These are phyloP conservation scores for Oreochromis grahami DNA, from an alignment of 2,797 vertebrate species.

Conservation along the genomic window DNA sequence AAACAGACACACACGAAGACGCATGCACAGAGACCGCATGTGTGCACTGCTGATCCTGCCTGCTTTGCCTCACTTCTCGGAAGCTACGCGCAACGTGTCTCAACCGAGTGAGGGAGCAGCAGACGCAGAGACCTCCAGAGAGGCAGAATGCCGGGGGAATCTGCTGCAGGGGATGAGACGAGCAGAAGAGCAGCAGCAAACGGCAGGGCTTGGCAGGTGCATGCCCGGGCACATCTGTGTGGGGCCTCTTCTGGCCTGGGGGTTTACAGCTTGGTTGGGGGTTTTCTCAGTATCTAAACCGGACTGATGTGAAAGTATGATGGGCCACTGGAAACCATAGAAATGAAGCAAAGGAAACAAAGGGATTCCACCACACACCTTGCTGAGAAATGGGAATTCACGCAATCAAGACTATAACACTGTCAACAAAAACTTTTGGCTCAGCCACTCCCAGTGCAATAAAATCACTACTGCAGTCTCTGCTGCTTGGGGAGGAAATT, in stretches of 20 bases:
- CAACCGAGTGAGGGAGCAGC: slow-evolving; percentile 57
- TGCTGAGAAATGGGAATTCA: slow-evolving; percentile 37
- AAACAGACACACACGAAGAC: slow-evolving; percentile 50
- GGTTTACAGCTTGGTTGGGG: slow-evolving; percentile 52
- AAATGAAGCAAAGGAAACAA: slow-evolving; percentile 60
- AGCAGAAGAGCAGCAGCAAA: slow-evolving; percentile 49
- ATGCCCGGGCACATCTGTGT: slow-evolving; percentile 65
- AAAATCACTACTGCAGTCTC: background rate
- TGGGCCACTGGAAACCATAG: slow-evolving; percentile 64
- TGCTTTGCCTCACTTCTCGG: slow-evolving; percentile 56
- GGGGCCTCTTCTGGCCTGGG: slow-evolving; percentile 69
- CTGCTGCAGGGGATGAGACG: slow-evolving; percentile 64
- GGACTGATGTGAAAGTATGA: slow-evolving; percentile 66
- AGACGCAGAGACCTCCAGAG: slow-evolving; percentile 63
- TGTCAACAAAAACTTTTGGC: slow-evolving; percentile 33
- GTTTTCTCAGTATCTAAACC: slow-evolving; percentile 54
- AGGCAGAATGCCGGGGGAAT: slow-evolving; percentile 73
- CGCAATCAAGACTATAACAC: slow-evolving; percentile 4
- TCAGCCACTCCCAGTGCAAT: background rate
- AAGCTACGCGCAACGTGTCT: slow-evolving; percentile 70
- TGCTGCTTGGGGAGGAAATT: background rate
- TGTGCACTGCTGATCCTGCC: slow-evolving; percentile 56
- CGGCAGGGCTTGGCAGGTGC: slow-evolving; percentile 73
- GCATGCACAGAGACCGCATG: slow-evolving; percentile 47
- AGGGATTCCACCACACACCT: slow-evolving; percentile 68